Conservation (phyloP, 2,797 vertebrate species). For the Cyprinodon diabolis region DNA sequence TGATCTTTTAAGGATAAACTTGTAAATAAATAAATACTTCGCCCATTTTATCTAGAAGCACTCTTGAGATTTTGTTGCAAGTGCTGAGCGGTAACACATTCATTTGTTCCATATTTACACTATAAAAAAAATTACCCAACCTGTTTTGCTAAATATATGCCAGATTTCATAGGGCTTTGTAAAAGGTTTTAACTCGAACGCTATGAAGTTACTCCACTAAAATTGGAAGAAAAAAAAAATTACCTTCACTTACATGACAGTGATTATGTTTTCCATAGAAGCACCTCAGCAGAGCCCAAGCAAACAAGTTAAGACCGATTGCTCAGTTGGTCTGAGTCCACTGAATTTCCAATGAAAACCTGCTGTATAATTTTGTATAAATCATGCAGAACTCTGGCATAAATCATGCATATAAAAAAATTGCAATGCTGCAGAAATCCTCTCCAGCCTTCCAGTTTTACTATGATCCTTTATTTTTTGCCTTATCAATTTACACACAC, state of each 20-base stretch:
- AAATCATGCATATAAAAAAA: conserved; percentile 49
- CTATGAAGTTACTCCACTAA: conserved; percentile 8
- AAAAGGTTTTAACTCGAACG: not conserved
- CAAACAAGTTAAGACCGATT: conserved; percentile 26
- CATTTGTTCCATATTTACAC: not conserved
- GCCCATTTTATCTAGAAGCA: not conserved
- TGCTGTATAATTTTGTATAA: conserved; percentile 43
- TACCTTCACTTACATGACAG: not conserved
- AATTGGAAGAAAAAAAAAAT: conserved; percentile 4
- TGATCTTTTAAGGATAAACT: not conserved
- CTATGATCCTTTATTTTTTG: not conserved
- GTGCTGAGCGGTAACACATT: not conserved
- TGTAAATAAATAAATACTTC: not conserved
- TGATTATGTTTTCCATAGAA: conserved; percentile 6
- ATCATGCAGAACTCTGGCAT: conserved; percentile 39
- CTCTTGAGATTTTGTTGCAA: not conserved
- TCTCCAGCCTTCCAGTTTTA: conserved; percentile 22
- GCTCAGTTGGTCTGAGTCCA: conserved; percentile 24
- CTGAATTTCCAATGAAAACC: conserved; percentile 23
- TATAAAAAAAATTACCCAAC: not conserved
- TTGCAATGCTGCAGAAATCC: conserved; percentile 37
- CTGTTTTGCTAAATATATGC: not conserved
- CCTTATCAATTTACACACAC: not conserved
- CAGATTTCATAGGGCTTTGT: not conserved
- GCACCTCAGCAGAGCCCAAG: conserved; percentile 17